Base-by-base conservation (phyloP, 2,797 vertebrate genomes). In the Pteropus rufus region DNA sequence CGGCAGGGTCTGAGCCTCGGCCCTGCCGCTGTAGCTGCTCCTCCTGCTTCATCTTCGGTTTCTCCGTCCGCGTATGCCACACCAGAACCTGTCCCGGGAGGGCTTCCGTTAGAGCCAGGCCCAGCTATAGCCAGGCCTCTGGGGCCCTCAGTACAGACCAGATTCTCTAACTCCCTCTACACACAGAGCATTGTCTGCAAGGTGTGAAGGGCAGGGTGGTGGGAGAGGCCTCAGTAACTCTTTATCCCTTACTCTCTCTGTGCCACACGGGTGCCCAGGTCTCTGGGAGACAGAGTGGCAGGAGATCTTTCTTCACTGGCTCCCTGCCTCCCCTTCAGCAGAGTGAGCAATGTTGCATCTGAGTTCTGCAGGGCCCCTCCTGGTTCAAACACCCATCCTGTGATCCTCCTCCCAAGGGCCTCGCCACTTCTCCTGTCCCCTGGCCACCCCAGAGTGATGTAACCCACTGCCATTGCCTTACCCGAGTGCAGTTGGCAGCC, bases 31-130 rank as follows among this genome's bases (percentile, higher is more conserved):
- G 99, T 81, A 99, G 98, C 79, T 99, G 98, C 21, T 99, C 99
- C 97, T 99, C 99, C 64, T 99, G 98, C 97, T 99, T 99, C 99
- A 99, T 99, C 98, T 99, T 99, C 21, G 99, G 99, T 94, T 99
- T 99, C 98, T 99, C 99, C 0, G 99, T 99, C 52, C 99, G 98
- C 0, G 99, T 99, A 95, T 99, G 99, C 99, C 99, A 99, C 88
- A 99, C 99, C 97, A 99, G 98, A 56, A 99, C 99, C 99, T 99
- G 95, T 62, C 36, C 52, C 31, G 2, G 64, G 77, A 84, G 39
- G 24, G 19, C 5, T 60, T 10, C 16, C 0, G 5, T 91, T 34
- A 87, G 82, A 70, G 34, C 54, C 2, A 0, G 58, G 29, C 46
- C 44, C 21, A 10, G 76, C 67, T 31, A 4, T 1, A 54, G 65